These are phyloP conservation scores for Trachythela sp. DNA, from an alignment of 64 coral and sea anemone genomes.

Conservation along the genomic window DNA sequence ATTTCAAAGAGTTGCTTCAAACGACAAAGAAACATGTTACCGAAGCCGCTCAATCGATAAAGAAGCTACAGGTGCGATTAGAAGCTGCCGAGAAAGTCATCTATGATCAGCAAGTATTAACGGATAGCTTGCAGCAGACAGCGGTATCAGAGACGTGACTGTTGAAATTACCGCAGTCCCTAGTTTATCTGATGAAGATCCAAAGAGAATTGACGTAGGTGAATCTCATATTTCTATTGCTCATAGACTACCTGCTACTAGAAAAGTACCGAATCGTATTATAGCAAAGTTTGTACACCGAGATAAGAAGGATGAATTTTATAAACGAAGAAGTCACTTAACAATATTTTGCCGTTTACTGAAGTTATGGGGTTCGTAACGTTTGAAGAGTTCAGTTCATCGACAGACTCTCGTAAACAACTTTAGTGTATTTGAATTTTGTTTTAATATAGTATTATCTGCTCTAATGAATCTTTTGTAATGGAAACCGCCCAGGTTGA, in stretches of 20 bases:
- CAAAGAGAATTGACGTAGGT: background rate
- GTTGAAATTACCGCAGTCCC: background rate
- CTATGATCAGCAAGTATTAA: no score
- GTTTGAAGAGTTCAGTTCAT: background rate
- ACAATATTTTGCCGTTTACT: background rate
- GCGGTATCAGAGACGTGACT: constrained; percentile 15
- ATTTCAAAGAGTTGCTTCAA: no score
- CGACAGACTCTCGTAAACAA: no score
- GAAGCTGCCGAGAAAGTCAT: no score
- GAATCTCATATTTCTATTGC: constrained; percentile 20
- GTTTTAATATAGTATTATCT: no score
- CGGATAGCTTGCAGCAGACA: background rate
- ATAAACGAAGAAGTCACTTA: background rate
- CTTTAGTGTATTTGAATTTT: no score
- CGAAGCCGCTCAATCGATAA: no score
- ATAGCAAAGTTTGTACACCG: constrained; percentile 20
- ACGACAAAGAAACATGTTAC: no score
- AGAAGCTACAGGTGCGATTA: no score
- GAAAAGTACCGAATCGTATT: background rate
- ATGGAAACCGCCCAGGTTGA: no score
- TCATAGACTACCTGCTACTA: background rate
- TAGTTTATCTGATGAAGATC: background rate
- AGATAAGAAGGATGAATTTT: constrained; percentile 5
- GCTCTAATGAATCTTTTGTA: no score
- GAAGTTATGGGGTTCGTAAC: background rate